These are phyloP conservation scores for Hirtodrosophila alboralis DNA, from an alignment of 2,888 invertebrate species.

Conservation along the genomic window DNA sequence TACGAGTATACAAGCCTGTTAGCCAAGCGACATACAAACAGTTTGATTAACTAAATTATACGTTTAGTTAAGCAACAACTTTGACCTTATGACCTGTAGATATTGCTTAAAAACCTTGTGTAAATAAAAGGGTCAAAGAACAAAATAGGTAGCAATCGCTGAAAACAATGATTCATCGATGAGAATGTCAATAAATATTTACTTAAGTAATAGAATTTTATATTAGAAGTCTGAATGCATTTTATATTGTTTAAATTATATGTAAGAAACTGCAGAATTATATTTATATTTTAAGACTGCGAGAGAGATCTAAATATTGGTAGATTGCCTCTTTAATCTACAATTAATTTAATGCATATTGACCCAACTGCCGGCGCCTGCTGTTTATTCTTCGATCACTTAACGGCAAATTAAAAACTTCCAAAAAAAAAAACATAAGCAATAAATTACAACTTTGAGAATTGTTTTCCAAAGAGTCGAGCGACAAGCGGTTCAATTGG, in stretches of 20 bases:
- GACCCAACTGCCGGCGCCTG: slow-evolving; percentile 22
- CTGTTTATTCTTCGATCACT: slow-evolving; percentile 56
- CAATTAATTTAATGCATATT: slow-evolving; percentile 24
- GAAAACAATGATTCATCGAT: not conserved
- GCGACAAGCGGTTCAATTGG: slow-evolving; percentile 84
- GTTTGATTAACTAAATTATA: slow-evolving; percentile 54
- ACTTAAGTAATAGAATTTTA: too few species aligned
- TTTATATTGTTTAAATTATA: too few species aligned
- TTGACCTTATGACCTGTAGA: slow-evolving; percentile 33
- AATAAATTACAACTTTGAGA: slow-evolving; percentile 70
- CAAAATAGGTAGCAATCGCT: slow-evolving; percentile 20
- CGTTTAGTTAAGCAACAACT: slow-evolving; percentile 29
- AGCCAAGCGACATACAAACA: slow-evolving; percentile 29
- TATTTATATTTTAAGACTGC: too few species aligned
- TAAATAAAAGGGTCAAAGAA: slow-evolving; percentile 12
- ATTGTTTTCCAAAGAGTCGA: slow-evolving; percentile 68
- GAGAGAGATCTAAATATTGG: not conserved
- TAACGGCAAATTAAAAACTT: slow-evolving; percentile 68
- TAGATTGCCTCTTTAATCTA: slow-evolving; percentile 9
- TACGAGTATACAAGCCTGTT: slow-evolving; percentile 25
- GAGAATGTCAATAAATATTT: not conserved
- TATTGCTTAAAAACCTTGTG: slow-evolving; percentile 19
- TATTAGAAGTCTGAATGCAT: too few species aligned
- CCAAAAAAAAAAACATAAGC: slow-evolving; percentile 41
- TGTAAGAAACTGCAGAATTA: too few species aligned